Conservation (phyloP, 2,797 vertebrate genomes). For the Alauda arvensis region DNA sequence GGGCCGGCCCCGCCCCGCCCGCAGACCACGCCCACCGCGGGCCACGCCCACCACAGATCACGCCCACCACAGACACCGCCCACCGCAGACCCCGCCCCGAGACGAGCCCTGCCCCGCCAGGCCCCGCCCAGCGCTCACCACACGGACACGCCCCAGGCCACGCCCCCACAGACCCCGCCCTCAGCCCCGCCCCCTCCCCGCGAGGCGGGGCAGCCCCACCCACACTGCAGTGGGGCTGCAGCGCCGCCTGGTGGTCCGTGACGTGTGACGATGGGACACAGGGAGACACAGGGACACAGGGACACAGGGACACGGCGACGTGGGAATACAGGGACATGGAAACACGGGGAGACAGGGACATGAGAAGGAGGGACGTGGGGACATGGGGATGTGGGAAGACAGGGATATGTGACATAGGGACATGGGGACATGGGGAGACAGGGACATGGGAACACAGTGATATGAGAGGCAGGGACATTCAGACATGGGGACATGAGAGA, state of each 20-base stretch:
- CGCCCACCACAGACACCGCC: not conserved
- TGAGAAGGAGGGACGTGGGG: not conserved
- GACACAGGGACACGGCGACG: too few species aligned
- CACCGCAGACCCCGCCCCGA: not conserved
- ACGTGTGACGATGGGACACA: fast-evolving
- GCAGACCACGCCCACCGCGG: too few species aligned
- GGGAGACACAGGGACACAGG: not conserved
- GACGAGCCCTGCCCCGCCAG: fast-evolving
- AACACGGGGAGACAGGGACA: fast-evolving
- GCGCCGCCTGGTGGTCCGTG: not conserved
- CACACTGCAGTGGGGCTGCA: too few species aligned
- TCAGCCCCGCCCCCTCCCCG: not conserved
- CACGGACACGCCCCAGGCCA: not conserved
- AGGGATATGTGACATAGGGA: not conserved
- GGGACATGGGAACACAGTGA: not conserved
- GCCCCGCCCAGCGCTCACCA: not conserved
- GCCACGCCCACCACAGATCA: not conserved
- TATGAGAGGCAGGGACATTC: too few species aligned
- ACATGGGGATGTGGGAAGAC: not conserved
- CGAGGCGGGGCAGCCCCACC: fast-evolving
- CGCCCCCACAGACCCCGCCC: not conserved
- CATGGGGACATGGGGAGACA: not conserved
- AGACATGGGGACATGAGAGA: too few species aligned
- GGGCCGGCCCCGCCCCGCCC: not conserved
- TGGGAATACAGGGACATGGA: not conserved